These are phyloP conservation scores for Papilio elwesi DNA, from an alignment of 2,888 invertebrate genomes.

Conservation along the genomic window DNA sequence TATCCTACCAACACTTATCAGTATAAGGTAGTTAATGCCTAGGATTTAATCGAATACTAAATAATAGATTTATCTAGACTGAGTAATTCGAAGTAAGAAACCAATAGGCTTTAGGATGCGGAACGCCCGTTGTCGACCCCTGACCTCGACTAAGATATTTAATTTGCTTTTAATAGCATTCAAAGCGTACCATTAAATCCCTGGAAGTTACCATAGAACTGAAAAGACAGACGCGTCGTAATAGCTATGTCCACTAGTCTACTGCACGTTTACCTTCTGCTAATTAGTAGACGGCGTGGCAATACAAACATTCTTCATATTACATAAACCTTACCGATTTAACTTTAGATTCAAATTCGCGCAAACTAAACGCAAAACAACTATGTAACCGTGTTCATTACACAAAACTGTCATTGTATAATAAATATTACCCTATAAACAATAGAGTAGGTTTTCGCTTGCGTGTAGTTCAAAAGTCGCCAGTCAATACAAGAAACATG, in stretches of 20 bases:
- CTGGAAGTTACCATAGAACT: not conserved
- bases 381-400: not conserved
- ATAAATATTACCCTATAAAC: not conserved
- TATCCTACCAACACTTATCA: too few species aligned
- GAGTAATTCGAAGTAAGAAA: too few species aligned
- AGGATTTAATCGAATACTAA: too few species aligned
- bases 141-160: too few species aligned
- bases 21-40: too few species aligned
- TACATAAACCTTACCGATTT: not conserved
- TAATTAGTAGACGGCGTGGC: conserved; percentile 13
- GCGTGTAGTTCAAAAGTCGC: not conserved
- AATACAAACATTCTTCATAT: not conserved
- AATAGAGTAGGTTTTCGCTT: conserved; percentile 7
- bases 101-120: too few species aligned
- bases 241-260: too few species aligned
- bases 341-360: not conserved
- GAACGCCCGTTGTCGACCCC: too few species aligned
- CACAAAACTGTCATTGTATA: not conserved
- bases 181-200: not conserved
- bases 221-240: not conserved
- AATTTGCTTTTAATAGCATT: not conserved
- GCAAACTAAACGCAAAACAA: not conserved
- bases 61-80: too few species aligned
- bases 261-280: not conserved
- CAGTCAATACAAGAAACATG: conserved; percentile 17